Base-by-base conservation (phyloP, 37 sponge, comb jelly and placozoan species). In the Beroe ovata region DNA sequence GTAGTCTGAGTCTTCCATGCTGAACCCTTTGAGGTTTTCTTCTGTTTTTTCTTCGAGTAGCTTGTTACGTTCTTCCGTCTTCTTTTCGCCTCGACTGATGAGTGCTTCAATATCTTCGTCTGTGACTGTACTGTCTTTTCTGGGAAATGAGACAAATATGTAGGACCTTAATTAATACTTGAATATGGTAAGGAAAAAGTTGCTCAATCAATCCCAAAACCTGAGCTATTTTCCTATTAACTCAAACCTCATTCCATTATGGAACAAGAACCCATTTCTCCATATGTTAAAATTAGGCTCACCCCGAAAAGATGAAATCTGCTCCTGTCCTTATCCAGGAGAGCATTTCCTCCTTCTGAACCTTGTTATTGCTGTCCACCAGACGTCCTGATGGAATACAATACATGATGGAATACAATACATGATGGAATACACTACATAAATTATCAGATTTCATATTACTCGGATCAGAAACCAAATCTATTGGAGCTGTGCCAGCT, bases 241-340 rank as follows among this genome's bases (percentile, higher is more conserved):
- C n/a, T n/a, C n/a, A n/a, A n/a, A n/a, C n/a, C n/a, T n/a, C n/a
- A n/a, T n/a, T n/a, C n/a, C n/a, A n/a, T n/a, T n/a, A n/a, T n/a
- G n/a, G n/a, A n/a, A n/a, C n/a, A n/a, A n/a, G n/a, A n/a, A n/a
- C n/a, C n/a, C n/a, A n/a, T n/a, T n/a, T n/a, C n/a, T n/a, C n/a
- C n/a, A n/a, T n/a, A n/a, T n/a, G n/a, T n/a, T n/a, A n/a, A n/a
- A n/a, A n/a, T n/a, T n/a, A n/a, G n/a, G n/a, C n/a, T n/a, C n/a
- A n/a, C 60, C 92, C 77, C 39, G 91, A 90, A 89, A 97, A 97
- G 64, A 97, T 96, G 20, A 64, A 81, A 37, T 94, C 94, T 0
- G 99, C 99, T 25, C 99, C 99, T 39, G 93, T 96, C 30, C 99
- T 69, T 26, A 97, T 97, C 99, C 95, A 95, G 22, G 92, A 92